Percentiles rank a stretch among this genome's conserved stretches.
Evolutionary conservation across 2,113 vertebrate species (phyloP).

Genomic region (Hoplias malabaricus): DNA sequence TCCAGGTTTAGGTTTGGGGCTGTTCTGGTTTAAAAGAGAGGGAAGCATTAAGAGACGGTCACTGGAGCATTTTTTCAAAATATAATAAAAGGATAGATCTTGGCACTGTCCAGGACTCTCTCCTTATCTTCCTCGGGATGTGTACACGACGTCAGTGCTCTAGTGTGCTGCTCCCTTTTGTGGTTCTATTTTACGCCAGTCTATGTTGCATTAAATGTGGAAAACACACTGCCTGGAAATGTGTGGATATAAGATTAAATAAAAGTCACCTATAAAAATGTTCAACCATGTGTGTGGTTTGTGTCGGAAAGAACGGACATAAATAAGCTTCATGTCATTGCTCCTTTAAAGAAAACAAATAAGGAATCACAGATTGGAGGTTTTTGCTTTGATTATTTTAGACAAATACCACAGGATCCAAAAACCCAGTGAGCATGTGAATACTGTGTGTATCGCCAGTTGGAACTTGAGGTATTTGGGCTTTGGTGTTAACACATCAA

Average conservation of each 20-base stretch:
- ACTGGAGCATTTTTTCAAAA: not conserved
- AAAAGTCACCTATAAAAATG: constrained; percentile 25
- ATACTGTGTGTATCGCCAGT: not conserved
- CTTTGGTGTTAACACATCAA: not conserved
- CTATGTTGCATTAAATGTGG: constrained; percentile 69
- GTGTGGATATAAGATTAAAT: constrained; percentile 66
- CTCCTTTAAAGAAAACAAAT: not conserved
- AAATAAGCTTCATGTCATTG: not conserved
- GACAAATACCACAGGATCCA: too few species aligned
- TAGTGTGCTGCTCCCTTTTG: constrained; percentile 65
- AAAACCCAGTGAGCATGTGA: not conserved
- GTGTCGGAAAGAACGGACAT: not conserved
- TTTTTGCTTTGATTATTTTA: not conserved
- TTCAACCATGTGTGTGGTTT: not conserved
- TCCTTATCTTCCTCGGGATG: constrained; percentile 22
- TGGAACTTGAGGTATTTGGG: not conserved
- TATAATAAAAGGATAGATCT: not conserved
- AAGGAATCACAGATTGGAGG: not conserved
- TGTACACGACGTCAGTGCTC: constrained; percentile 59
- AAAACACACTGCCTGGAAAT: constrained; percentile 70
- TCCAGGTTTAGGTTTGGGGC: not conserved
- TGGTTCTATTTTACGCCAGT: constrained; percentile 66
- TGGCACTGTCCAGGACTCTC: constrained; percentile 26
- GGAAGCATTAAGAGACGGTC: not conserved
- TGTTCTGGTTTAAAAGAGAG: not conserved